Evolutionary conservation across 2,888 invertebrate genomes (phyloP).

Genomic region (Eremobia ochroleuca): DNA sequence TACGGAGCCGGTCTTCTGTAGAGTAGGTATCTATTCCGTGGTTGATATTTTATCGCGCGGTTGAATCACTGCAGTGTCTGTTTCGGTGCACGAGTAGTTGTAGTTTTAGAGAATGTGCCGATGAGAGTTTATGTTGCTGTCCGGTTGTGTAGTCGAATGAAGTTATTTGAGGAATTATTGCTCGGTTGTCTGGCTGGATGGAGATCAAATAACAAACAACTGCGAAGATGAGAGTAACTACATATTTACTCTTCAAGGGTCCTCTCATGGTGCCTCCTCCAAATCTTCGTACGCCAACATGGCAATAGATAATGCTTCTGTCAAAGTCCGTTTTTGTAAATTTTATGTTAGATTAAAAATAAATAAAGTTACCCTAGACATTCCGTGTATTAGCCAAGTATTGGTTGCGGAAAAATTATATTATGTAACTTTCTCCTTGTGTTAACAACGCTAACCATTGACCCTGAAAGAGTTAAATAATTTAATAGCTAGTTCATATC

Average conservation of each 20-base stretch:
- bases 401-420: neutral
- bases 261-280: neutral
- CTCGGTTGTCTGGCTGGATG: neutral
- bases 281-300: neutral
- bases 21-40: neutral
- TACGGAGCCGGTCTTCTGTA: neutral
- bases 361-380: neutral
- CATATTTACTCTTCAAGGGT: neutral
- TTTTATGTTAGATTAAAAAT: neutral
- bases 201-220: neutral
- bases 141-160: neutral
- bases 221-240: neutral
- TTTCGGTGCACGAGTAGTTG: neutral
- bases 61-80: constrained; percentile 5
- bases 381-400: neutral
- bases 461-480: neutral
- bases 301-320: neutral
- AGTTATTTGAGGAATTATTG: neutral
- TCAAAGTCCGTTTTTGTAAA: neutral
- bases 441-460: neutral
- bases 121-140: neutral
- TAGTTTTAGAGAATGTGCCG: neutral
- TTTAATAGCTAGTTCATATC: neutral
- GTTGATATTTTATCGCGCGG: neutral
- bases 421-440: neutral